A percentile compares a stretch with the other conserved stretches of the same genome.
Conservation (phyloP, 2,113 vertebrate species). For the Heterotilapia buettikoferi region DNA sequence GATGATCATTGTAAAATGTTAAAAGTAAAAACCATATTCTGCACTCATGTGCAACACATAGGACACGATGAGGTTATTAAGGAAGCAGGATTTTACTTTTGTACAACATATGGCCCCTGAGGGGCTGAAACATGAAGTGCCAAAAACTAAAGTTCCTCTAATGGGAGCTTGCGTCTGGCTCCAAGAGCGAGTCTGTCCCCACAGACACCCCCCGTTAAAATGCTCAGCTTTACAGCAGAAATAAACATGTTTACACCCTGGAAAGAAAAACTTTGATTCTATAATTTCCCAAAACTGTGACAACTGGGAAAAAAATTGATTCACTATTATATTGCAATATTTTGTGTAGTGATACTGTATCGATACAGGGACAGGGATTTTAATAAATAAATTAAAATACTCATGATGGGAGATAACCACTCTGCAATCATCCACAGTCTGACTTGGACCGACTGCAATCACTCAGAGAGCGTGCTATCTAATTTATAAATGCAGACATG, state of each 20-base stretch:
- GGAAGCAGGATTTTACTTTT: not conserved
- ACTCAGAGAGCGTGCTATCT: not conserved
- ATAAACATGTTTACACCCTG: not conserved
- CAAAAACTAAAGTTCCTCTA: not conserved
- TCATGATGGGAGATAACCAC: not conserved
- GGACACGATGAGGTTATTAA: not conserved
- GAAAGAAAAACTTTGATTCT: not conserved
- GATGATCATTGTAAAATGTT: not conserved
- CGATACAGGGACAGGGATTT: not conserved
- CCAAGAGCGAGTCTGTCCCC: not conserved
- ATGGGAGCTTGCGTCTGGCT: not conserved
- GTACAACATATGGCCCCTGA: not conserved
- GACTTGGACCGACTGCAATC: not conserved
- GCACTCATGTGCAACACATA: not conserved
- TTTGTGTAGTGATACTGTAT: not conserved
- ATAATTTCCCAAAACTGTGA: not conserved
- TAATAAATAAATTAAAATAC: not conserved
- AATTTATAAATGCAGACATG: not conserved
- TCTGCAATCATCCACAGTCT: not conserved
- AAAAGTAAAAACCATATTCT: not conserved
- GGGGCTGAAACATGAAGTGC: not conserved
- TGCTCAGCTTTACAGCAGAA: not conserved
- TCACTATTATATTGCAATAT: not conserved
- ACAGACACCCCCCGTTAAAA: not conserved
- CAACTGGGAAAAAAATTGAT: rapidly evolving